phyloP scores from a whole-genome alignment of 2,797 vertebrate genomes.

The Euphonia xanthogaster region DNA sequence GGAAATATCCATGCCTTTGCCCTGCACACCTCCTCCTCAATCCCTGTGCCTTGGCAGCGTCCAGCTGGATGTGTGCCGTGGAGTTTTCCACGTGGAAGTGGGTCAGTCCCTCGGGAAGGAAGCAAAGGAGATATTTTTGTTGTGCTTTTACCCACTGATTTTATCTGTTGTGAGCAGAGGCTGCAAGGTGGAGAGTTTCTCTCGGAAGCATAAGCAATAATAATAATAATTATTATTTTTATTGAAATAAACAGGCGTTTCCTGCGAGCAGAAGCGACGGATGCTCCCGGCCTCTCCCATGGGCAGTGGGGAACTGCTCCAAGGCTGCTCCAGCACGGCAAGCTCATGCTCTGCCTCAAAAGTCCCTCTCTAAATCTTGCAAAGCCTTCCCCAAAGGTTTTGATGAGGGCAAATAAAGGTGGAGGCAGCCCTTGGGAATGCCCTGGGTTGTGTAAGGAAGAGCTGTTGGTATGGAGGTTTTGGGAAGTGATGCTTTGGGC shows the following conservation, averaged over 20 bases:
- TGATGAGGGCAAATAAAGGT: neutral
- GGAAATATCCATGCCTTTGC: neutral
- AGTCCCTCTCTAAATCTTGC: neutral
- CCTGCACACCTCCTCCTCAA: neutral
- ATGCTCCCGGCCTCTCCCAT: neutral
- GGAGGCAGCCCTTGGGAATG: neutral
- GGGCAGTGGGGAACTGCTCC: neutral
- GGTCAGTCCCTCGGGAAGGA: neutral
- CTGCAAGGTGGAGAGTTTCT: neutral
- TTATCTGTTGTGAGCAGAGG: neutral
- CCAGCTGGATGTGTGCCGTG: rapidly evolving
- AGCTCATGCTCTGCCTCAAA: neutral
- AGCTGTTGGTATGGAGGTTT: neutral
- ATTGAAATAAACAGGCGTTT: neutral
- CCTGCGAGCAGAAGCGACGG: neutral
- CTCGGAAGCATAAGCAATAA: neutral
- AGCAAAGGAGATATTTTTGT: neutral
- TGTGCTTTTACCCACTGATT: neutral
- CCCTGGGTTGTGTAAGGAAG: neutral
- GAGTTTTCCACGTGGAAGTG: neutral
- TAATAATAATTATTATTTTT: neutral
- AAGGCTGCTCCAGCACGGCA: neutral
- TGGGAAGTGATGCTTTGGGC: neutral
- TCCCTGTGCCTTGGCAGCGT: neutral
- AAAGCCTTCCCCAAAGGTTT: neutral